A percentile compares a stretch with the other conserved stretches of the same genome.
Conservation (phyloP, 35 echinoderm and acorn worm genomes). For the Apostichopus japonicus region DNA sequence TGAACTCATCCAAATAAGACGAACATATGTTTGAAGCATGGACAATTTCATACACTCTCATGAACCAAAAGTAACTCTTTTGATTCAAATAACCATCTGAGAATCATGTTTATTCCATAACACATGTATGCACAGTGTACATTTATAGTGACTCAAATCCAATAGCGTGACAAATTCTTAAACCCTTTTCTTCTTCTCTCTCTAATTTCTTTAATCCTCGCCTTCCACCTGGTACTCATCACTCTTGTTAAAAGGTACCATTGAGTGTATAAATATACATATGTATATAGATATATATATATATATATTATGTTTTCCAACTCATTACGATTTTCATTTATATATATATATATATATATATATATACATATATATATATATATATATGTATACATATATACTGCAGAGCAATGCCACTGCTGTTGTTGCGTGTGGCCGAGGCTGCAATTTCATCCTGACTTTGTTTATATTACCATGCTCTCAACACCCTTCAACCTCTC, state of each 20-base stretch:
- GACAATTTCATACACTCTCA: not conserved
- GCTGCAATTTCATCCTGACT: not conserved
- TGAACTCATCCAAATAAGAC: not conserved
- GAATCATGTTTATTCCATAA: too few relatives aligned
- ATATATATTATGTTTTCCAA: too few relatives aligned
- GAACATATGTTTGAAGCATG: not conserved
- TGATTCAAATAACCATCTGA: not conserved
- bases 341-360: too few relatives aligned
- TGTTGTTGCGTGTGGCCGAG: not conserved
- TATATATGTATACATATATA: too few relatives aligned
- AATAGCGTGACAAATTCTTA: too few relatives aligned
- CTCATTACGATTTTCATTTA: too few relatives aligned
- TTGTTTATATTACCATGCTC: slow-evolving; percentile 45
- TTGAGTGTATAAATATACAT: not conserved
- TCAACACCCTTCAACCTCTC: slow-evolving; percentile 46
- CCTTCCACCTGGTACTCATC: slow-evolving; percentile 26
- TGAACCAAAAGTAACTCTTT: not conserved
- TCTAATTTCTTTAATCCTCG: not conserved
- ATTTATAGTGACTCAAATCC: too few relatives aligned
- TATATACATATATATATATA: too few relatives aligned
- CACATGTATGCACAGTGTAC: too few relatives aligned
- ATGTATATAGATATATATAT: too few relatives aligned
- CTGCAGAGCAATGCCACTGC: not conserved
- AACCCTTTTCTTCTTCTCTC: not conserved
- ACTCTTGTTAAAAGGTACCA: not conserved